Base-by-base conservation (phyloP, 1,140 invertebrate genomes). In the Rhagoletis zephyria region DNA sequence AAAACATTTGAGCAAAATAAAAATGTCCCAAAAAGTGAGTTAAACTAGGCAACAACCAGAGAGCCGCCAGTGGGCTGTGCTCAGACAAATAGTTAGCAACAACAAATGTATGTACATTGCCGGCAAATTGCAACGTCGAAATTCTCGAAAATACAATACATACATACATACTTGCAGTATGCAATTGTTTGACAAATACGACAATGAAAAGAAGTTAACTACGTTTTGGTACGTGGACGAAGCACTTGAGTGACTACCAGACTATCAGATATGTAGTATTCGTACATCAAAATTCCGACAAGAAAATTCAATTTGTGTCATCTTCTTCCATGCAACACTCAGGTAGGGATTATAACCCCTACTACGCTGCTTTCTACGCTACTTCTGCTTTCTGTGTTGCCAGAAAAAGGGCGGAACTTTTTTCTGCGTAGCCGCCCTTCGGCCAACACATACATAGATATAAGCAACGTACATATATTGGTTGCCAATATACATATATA, bases 101-200 rank as follows among this genome's bases (percentile, higher is more conserved):
- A 30, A 30, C 30, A 30, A 30, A 30, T 30, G 30, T 30, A 30
- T 30, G 30, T 30, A 30, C 30, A 30, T 74, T 74, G 40, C 70
- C 16, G 70, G 16, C 70, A 74, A 74, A 67, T 30, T 30, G 30
- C 30, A 30, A 30, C 30, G 30, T 30, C 30, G 30, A 30, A 30
- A 30, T 30, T 30, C 30, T 30, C 30, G 30, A 30, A 30, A 30
- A 30, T 30, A 30, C 30, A 30, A 30, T 30, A 30, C 30, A 30
- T 30, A 30, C 30, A 30, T 30, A 30, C 30, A 30, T 30, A 30
- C 30, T 30, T 30, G 48, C 45, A 74, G 48, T 48, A 67, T 67
- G 64, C 40, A 74, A 74, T 74, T 74, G 70, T 74, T 74, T 74
- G 70, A 48, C 70, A 74, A 74, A 74, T 74, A 74, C 48, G 70